Conservation (phyloP, 2,797 vertebrate species). For the Danio tinwini region DNA sequence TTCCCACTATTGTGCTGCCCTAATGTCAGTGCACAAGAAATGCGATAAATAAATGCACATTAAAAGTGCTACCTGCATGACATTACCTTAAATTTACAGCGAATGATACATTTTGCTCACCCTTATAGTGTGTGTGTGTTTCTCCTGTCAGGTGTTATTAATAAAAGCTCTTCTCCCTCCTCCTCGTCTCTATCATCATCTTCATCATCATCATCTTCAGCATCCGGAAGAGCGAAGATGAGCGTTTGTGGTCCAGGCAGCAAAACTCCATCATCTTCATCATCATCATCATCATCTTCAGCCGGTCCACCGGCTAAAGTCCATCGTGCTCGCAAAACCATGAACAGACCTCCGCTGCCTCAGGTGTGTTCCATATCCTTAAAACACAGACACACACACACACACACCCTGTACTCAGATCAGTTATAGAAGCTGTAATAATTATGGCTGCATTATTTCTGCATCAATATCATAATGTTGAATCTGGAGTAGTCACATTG, state of each 20-base stretch:
- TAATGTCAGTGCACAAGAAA: too few species aligned
- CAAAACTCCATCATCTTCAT: constrained; percentile 70
- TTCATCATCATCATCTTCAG: constrained; percentile 47
- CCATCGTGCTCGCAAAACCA: constrained; percentile 91
- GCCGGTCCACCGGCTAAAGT: constrained; percentile 79
- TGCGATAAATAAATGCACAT: too few species aligned
- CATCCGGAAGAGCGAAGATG: constrained; percentile 88
- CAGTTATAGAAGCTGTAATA: too few species aligned
- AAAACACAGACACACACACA: too few species aligned
- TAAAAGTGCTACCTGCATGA: too few species aligned
- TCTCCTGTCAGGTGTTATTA: not conserved
- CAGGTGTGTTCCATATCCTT: constrained; percentile 71
- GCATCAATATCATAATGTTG: too few species aligned
- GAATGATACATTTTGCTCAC: not conserved
- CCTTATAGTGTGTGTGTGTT: not conserved
- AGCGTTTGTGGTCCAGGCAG: constrained; percentile 84
- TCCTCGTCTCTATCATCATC: not conserved
- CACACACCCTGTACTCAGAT: too few species aligned
- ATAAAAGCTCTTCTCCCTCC: not conserved
- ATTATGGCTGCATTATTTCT: too few species aligned
- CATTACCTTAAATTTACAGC: too few species aligned
- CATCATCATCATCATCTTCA: constrained; percentile 46
- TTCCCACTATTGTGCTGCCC: too few species aligned
- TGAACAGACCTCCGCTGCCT: constrained; percentile 83
- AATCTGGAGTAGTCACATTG: too few species aligned